Percentiles rank a stretch among this genome's conserved stretches.
These are phyloP conservation scores for Trachurus trachurus DNA, from an alignment of 2,797 vertebrate genomes.

Conservation along the genomic window DNA sequence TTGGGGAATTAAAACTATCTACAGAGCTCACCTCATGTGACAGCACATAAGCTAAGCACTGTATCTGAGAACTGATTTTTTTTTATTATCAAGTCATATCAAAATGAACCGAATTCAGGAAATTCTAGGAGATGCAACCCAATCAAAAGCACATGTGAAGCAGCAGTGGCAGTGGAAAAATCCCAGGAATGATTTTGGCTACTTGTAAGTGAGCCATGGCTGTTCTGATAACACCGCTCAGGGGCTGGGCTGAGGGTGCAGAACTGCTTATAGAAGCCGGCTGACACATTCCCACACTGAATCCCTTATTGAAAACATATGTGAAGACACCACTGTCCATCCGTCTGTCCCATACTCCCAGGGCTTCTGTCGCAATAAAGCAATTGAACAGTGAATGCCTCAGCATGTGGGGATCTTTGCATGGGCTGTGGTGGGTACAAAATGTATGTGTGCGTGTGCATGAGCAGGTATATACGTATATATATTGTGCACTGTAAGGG, in stretches of 20 bases:
- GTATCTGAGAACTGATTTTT: constrained; percentile 2
- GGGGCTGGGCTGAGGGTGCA: constrained; percentile 46
- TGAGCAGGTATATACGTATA: not conserved
- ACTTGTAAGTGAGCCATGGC: constrained; percentile 22
- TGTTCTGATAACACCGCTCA: constrained; percentile 30
- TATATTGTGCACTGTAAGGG: constrained; percentile 37
- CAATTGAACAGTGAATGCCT: not conserved
- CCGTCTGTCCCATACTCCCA: constrained; percentile 15
- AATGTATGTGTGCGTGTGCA: not conserved
- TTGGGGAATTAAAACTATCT: constrained; percentile 15
- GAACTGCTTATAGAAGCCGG: constrained; percentile 53
- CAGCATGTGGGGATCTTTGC: constrained; percentile 14
- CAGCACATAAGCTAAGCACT: not conserved
- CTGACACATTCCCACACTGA: constrained; percentile 50
- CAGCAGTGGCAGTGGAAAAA: constrained; percentile 36
- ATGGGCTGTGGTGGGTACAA: constrained; percentile 1
- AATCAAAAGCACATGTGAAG: not conserved
- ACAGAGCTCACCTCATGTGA: constrained; percentile 23
- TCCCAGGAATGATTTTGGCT: constrained; percentile 28
- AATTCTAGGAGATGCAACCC: constrained; percentile 2
- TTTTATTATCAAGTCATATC: not conserved
- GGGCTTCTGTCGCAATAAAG: not conserved
- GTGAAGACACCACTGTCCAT: constrained; percentile 22
- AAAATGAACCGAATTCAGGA: constrained; percentile 5
- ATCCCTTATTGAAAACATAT: constrained; percentile 61